phyloP scores from a whole-genome alignment of 2,888 invertebrate species.

The Phaedon cochleariae region DNA sequence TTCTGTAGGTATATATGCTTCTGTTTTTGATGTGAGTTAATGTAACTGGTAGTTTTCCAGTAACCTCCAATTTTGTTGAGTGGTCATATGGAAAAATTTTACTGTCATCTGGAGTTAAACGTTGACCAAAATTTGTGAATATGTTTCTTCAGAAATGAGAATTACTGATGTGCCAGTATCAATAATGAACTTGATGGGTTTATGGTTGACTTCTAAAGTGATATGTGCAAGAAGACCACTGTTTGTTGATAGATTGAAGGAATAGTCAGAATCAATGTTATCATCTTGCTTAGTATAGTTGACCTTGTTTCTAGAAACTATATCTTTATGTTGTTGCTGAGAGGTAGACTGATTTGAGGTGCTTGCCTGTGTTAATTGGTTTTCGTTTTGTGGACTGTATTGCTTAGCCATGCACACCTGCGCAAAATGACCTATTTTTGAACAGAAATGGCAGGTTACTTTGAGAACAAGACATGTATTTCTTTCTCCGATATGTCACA shows the following conservation, averaged over 20 bases:
- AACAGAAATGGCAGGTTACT: slow-evolving; percentile 21
- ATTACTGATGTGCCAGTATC: slow-evolving; percentile 24
- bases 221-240: not conserved
- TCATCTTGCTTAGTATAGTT: slow-evolving; percentile 15
- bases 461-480: slow-evolving; percentile 29
- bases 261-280: slow-evolving; percentile 5
- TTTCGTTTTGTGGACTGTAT: not conserved
- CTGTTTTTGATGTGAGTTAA: slow-evolving; percentile 15
- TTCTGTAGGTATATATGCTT: slow-evolving; percentile 7
- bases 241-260: slow-evolving; percentile 11
- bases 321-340: slow-evolving; percentile 6
- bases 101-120: not conserved
- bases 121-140: slow-evolving; percentile 11
- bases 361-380: not conserved
- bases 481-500: slow-evolving; percentile 28
- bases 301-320: slow-evolving; percentile 1
- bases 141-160: slow-evolving; percentile 17
- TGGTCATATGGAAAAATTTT: slow-evolving; percentile 2
- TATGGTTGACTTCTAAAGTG: not conserved
- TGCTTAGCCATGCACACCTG: slow-evolving; percentile 27
- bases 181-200: slow-evolving; percentile 9
- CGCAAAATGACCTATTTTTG: slow-evolving; percentile 29
- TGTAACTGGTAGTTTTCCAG: slow-evolving; percentile 2
- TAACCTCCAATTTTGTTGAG: not conserved
- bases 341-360: too few relatives aligned